Evolutionary conservation across 2,113 vertebrate genomes (phyloP).

Genomic region (Lepus europaeus): DNA sequence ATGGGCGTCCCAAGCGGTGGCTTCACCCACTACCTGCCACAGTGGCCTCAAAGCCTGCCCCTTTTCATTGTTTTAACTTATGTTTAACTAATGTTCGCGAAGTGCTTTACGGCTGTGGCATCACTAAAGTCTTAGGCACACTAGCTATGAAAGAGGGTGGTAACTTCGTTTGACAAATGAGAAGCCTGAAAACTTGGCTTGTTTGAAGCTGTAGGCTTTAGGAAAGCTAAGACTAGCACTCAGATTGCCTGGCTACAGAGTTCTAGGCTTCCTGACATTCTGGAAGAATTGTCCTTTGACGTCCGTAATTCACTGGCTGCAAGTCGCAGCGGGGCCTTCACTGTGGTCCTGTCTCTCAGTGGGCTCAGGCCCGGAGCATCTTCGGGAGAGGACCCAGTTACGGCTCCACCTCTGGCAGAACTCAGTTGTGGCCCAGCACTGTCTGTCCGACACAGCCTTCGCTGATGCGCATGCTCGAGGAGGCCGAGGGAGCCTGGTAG

Average conservation of each 20-base stretch:
- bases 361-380: background rate
- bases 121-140: background rate
- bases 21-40: too few relatives aligned
- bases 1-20: too few relatives aligned
- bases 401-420: background rate
- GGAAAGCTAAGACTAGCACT: conserved; percentile 3
- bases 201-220: background rate
- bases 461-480: background rate
- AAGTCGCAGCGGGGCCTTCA: background rate
- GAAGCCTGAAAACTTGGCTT: conserved; percentile 2
- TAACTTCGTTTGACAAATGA: conserved; percentile 2
- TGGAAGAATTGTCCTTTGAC: background rate
- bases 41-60: background rate
- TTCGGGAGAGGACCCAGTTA: background rate
- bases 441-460: background rate
- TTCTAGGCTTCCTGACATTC: background rate
- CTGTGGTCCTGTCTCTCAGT: background rate
- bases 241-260: background rate
- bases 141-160: background rate
- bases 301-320: background rate
- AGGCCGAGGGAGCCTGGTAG: background rate
- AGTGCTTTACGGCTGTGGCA: background rate
- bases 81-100: background rate
- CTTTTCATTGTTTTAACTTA: background rate
- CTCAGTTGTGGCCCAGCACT: background rate